Base-by-base conservation (phyloP, 2,888 invertebrate species). In the Onchidella celtica region DNA sequence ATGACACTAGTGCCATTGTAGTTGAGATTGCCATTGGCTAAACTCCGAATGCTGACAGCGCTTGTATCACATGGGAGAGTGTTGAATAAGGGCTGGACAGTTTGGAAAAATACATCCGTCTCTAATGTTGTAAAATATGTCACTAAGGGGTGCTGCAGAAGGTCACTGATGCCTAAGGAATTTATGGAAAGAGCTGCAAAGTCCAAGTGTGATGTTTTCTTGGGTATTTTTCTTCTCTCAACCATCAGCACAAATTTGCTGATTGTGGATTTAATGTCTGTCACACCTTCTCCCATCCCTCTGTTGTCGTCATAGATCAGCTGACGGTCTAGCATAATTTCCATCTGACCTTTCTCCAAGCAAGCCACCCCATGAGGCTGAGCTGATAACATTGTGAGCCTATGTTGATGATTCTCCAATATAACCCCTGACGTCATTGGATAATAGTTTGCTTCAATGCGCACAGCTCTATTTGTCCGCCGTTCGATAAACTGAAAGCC, bases 251-350 rank as follows among this genome's bases (percentile, higher is more conserved):
- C 73, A 82, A 92, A 92, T 21, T 86, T 83, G 80, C 87, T 89
- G 29, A 85, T 85, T 1, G 89, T 88, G 32, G 85, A 87, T 81
- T 88, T 88, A 79, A 90, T 91, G 85, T 93, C 93, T 73, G 85
- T 83, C 1, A 93, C 87, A 0, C 91, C 91, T 75, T 91, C 91
- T 1, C 91, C 91, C 11, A 93, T 84, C 0, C 93, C 93, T 3
- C 91, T 78, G 36, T 88, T 86, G 84, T 93, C 93, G 82, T 93
- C 92, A 68, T 87, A 88, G n/a, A 85, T 59, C 29, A 91, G 85
- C 55, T 91, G 87, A n/a, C 93, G 81, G 78, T 93, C 93, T 27
- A 93, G 84, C 92, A 93, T 92, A 4, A 92, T 88, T 81, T 93
- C 93, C 40, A 93, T 61, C 83, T 86, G 85, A 4, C 92, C 92